These are phyloP conservation scores for Agonopterix alstromeriana DNA, from an alignment of 2,888 invertebrate species.

Conservation along the genomic window DNA sequence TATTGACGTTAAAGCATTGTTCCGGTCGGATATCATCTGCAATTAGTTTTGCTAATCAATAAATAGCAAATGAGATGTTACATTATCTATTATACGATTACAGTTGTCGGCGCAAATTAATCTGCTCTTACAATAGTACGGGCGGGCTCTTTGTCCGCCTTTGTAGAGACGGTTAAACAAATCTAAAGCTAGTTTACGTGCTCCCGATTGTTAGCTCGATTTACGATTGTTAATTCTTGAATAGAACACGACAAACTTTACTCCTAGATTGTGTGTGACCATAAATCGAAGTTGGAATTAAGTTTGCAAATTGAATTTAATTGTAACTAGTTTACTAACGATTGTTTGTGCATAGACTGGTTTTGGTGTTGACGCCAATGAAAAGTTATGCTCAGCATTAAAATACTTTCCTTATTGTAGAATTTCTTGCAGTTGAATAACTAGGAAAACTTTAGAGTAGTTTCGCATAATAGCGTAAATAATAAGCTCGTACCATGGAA, in stretches of 20 bases:
- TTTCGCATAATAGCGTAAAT: neutral
- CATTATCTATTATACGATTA: conserved; percentile 46
- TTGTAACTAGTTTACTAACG: too few species aligned
- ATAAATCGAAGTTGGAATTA: too few species aligned
- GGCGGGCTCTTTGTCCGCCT: conserved; percentile 20
- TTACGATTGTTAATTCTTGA: conserved; percentile 19
- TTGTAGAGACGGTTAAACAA: conserved; percentile 27
- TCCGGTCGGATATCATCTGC: conserved; percentile 4
- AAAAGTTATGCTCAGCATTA: too few species aligned
- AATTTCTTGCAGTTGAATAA: too few species aligned
- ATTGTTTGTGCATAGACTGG: too few species aligned
- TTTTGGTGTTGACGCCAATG: too few species aligned
- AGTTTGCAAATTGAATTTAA: too few species aligned
- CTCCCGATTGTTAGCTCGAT: conserved; percentile 24
- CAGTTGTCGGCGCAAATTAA: conserved; percentile 36
- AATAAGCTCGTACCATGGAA: neutral
- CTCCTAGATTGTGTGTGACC: too few species aligned
- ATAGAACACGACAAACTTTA: too few species aligned
- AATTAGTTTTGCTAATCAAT: conserved; percentile 27
- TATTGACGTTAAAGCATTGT: too few species aligned
- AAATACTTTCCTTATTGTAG: too few species aligned
- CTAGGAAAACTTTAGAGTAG: too few species aligned
- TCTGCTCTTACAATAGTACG: conserved; percentile 26
- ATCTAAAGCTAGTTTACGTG: conserved; percentile 32
- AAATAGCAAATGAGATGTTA: conserved; percentile 30